These are phyloP conservation scores for Mamestra configurata DNA, from an alignment of 1,140 invertebrate species.

Conservation along the genomic window DNA sequence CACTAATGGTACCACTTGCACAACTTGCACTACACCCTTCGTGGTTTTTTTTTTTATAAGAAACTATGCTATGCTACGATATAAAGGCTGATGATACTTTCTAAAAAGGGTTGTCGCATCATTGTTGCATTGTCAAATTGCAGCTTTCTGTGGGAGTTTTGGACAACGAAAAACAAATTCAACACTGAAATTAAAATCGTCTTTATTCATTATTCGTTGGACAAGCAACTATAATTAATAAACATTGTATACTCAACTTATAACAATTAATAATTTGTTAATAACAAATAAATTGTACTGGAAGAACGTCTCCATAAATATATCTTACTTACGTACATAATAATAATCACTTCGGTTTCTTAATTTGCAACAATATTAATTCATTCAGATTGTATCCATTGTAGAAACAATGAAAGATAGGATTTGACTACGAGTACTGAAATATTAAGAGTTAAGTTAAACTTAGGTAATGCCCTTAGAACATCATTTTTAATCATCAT, in stretches of 20 bases:
- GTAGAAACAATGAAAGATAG: not conserved
- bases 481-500: too few relatives aligned
- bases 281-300: constrained; percentile 65
- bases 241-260: constrained; percentile 70
- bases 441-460: too few relatives aligned
- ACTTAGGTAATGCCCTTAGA: too few relatives aligned
- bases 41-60: too few relatives aligned
- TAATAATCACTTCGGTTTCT: constrained; percentile 18
- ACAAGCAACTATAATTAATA: constrained; percentile 73
- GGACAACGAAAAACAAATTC: constrained; percentile 51
- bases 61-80: too few relatives aligned
- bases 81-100: too few relatives aligned
- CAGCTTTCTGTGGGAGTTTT: too few relatives aligned
- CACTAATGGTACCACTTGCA: too few relatives aligned
- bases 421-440: too few relatives aligned
- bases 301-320: constrained; percentile 63
- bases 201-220: constrained; percentile 65
- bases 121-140: too few relatives aligned
- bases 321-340: constrained; percentile 22
- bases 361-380: not conserved
- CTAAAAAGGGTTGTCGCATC: too few relatives aligned
- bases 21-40: too few relatives aligned
- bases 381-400: not conserved
- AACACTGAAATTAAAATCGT: constrained; percentile 65
- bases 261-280: constrained; percentile 59